phyloP scores from a whole-genome alignment of 2,888 invertebrate genomes.

The Eustalomyia histrio region DNA sequence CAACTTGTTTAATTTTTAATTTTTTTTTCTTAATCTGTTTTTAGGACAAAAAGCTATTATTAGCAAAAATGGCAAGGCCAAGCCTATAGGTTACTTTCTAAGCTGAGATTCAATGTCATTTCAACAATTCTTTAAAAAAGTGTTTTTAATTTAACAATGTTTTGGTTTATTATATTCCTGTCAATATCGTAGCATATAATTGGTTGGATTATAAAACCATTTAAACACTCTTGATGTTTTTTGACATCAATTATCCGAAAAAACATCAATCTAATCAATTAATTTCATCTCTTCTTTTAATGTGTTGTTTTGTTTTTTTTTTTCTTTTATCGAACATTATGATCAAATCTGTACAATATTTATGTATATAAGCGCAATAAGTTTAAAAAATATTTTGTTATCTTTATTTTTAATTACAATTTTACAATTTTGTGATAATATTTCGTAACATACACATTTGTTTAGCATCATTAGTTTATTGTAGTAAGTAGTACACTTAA shows the following conservation, averaged over 20 bases:
- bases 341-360: not conserved
- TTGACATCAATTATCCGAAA: constrained; percentile 10
- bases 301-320: not conserved
- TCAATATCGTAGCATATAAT: not conserved
- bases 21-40: constrained; percentile 30
- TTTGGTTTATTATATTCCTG: not conserved
- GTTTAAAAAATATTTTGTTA: constrained; percentile 5
- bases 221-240: constrained; percentile 32
- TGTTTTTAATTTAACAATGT: constrained; percentile 31
- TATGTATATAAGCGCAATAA: constrained; percentile 3
- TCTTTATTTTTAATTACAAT: not conserved
- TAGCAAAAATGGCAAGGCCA: constrained; percentile 78
- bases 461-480: not conserved
- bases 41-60: constrained; percentile 76
- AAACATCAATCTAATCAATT: constrained; percentile 8
- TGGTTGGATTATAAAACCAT: not conserved
- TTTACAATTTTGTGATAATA: not conserved
- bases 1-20: no score
- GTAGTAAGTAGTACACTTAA: not conserved
- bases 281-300: no score
- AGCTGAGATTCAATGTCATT: constrained; percentile 71
- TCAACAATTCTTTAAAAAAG: constrained; percentile 32
- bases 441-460: not conserved
- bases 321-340: not conserved
- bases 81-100: constrained; percentile 73